A percentile compares a stretch with the other conserved stretches of the same genome.
phyloP scores from a whole-genome alignment of 2,797 vertebrate species.

The Lacerta viridis region DNA sequence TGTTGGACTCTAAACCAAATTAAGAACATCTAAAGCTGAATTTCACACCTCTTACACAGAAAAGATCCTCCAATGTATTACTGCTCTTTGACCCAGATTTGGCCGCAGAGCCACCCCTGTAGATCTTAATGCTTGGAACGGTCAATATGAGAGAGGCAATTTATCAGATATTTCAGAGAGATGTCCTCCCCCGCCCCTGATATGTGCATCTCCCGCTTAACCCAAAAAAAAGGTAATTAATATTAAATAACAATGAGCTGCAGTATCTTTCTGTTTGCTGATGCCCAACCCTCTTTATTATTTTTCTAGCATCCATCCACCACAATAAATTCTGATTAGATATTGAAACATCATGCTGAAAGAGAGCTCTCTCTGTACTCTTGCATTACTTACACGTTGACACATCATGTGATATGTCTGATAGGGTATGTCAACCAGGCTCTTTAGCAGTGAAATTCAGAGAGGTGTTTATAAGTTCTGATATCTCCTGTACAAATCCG shows the following conservation, averaged over 20 bases:
- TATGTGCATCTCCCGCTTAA: conserved; percentile 53
- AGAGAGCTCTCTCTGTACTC: conserved; percentile 48
- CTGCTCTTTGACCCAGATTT: too few relatives aligned
- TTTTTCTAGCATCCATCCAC: conserved; percentile 65
- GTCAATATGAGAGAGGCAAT: too few relatives aligned
- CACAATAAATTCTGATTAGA: conserved; percentile 70
- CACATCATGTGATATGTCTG: background rate
- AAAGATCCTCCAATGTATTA: too few relatives aligned
- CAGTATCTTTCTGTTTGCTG: conserved; percentile 59
- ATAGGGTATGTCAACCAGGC: background rate
- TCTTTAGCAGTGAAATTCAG: conserved; percentile 37
- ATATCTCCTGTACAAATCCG: conserved; percentile 10
- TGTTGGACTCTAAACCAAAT: too few relatives aligned
- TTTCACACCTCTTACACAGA: too few relatives aligned
- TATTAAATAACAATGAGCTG: conserved; percentile 54
- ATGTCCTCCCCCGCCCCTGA: conserved; percentile 22
- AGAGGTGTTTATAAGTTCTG: conserved; percentile 22
- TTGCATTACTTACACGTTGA: conserved; percentile 58
- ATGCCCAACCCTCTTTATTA: conserved; percentile 60
- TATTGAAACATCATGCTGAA: conserved; percentile 54
- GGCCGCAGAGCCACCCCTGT: too few relatives aligned
- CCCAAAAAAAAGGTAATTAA: conserved; percentile 70
- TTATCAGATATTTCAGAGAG: conserved; percentile 33
- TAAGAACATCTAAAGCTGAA: too few relatives aligned
- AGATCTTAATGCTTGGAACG: too few relatives aligned